phyloP scores from a whole-genome alignment of 92 coral and sea anemone genomes.

The Siderastrea radians region DNA sequence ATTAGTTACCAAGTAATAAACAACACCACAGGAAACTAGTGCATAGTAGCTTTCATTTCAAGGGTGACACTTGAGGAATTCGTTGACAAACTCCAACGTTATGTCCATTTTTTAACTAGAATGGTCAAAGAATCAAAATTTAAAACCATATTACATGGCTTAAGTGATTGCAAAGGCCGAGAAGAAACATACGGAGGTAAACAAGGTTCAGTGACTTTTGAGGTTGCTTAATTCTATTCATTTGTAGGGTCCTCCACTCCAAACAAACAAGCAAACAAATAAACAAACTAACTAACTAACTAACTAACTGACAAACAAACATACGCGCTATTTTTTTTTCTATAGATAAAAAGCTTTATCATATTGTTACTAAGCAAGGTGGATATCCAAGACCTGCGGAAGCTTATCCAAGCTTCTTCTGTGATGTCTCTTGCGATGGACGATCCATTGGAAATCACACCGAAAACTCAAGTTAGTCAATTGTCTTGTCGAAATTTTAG shows the following conservation, averaged over 20 bases:
- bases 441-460: constrained; percentile 1
- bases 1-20: not conserved
- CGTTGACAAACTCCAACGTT: too few species aligned
- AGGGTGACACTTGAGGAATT: not conserved
- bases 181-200: too few species aligned
- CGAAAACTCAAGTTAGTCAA: not conserved
- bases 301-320: too few species aligned
- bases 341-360: constrained; percentile 11
- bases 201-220: too few species aligned
- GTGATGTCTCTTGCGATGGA: not conserved
- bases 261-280: too few species aligned
- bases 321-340: not conserved
- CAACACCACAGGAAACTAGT: not conserved
- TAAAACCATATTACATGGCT: too few species aligned
- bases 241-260: too few species aligned
- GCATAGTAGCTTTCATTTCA: not conserved
- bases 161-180: too few species aligned
- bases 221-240: too few species aligned
- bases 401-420: constrained; percentile 2
- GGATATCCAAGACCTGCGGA: constrained; percentile 1
- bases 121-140: not conserved
- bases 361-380: not conserved
- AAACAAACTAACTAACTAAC: too few species aligned
- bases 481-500: not conserved
- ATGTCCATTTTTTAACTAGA: too few species aligned